Evolutionary conservation across 1,140 invertebrate genomes (phyloP).

Genomic region (Brachionus koreanus): DNA sequence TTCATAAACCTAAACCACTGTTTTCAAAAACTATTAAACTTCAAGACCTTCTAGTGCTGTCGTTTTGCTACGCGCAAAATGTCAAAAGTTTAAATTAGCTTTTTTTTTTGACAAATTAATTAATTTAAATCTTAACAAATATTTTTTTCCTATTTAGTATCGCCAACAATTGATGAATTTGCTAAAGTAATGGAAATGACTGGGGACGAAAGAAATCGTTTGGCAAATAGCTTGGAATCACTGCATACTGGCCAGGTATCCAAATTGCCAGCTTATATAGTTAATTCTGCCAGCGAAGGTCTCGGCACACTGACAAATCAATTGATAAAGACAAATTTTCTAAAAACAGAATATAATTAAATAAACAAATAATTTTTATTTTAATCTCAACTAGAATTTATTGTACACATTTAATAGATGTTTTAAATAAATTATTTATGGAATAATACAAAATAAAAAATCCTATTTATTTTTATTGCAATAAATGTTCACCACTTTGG

Average conservation of each 20-base stretch:
- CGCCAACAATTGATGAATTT: constrained; percentile 26
- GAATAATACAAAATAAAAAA: background rate
- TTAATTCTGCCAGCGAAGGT: constrained; percentile 39
- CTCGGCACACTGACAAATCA: constrained; percentile 22
- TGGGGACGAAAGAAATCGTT: background rate
- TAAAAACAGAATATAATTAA: constrained; percentile 6
- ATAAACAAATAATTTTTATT: background rate
- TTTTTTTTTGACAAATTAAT: no score
- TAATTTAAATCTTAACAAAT: no score
- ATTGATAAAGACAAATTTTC: constrained; percentile 35
- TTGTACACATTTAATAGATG: background rate
- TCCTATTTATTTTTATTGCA: background rate
- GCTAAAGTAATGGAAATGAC: constrained; percentile 30
- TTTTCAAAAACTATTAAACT: no score
- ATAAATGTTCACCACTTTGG: background rate
- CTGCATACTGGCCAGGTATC: constrained; percentile 23
- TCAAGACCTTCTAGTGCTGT: no score
- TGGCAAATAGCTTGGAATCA: constrained; percentile 6
- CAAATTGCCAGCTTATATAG: constrained; percentile 30
- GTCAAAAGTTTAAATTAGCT: no score
- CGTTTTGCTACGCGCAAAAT: no score
- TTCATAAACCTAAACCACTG: no score
- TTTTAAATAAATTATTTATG: background rate
- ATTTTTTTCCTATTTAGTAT: background rate
- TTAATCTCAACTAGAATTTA: constrained; percentile 10